Evolutionary conservation across 1,140 invertebrate species (phyloP), one percentile per base, ranked within the genome.

Genomic region (Choristoneura fumiferana): DNA sequence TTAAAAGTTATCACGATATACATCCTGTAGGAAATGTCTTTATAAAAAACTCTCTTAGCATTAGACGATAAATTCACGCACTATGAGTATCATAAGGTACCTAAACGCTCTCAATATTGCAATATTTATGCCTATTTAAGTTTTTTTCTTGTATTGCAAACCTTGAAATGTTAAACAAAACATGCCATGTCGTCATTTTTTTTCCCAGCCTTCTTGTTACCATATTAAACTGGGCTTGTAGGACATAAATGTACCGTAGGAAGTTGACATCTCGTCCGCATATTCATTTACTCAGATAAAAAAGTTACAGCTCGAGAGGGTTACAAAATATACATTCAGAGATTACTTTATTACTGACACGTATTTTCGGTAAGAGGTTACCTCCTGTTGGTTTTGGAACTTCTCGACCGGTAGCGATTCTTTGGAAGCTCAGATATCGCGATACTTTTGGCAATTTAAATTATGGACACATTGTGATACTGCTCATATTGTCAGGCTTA

Each of bases 261-360:
- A 15, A 45, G 18, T 45, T 45, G 40, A 45, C 17, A 45, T 45
- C 40, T 49, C 10, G 8, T 49, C 22, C 22, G 43, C 10, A 12
- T 22, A 49, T 49, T 49, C 43, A 29, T 49, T 49, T 15, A 49
- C 10, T 9, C 22, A 2, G 9, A 18, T 49, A 49, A 29, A 29
- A 49, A 49, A 33, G 18, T 49, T 49, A 29, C 12, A 49, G 18
- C 43, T 17, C 8, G 6, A 8, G 12, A n/a, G 8, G 18, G 18
- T n/a, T 49, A 49, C 22, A 49, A 49, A 49, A 49, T 49, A 13
- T 18, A 13, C 17, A 5, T 22, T 49, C 43, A 22, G 43, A 49
- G 22, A 49, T 49, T 49, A 33, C 43, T 49, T 49, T 49, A 49
- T 49, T 49, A 33, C 18, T 18, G 43, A 49, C 43, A 49, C 18